phyloP scores from a whole-genome alignment of 2,113 vertebrate genomes.

The Rhea pennata region DNA sequence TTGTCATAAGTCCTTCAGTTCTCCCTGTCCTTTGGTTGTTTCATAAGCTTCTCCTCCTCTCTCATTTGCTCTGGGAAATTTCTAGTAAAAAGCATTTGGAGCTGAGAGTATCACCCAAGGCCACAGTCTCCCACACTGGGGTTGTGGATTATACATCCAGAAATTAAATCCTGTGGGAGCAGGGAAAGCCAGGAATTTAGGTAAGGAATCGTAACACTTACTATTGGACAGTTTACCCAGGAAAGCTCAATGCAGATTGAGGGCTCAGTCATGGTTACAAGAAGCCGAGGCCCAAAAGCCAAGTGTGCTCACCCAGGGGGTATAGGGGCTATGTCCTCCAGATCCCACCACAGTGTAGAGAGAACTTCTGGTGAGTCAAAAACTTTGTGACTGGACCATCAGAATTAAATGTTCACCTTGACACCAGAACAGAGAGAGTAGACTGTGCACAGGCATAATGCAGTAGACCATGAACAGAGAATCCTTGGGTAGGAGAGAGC shows the following conservation, averaged over 20 bases:
- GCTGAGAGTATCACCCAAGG: background rate
- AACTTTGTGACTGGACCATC: background rate
- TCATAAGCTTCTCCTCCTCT: background rate
- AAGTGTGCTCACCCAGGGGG: background rate
- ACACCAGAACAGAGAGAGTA: background rate
- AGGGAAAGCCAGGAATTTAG: background rate
- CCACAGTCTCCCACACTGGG: background rate
- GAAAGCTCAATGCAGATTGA: background rate
- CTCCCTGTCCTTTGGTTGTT: rapidly evolving
- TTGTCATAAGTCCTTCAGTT: background rate
- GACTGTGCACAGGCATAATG: background rate
- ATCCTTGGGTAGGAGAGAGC: background rate
- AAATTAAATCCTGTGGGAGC: background rate
- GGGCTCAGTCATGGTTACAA: background rate
- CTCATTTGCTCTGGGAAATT: background rate
- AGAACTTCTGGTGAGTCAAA: rapidly evolving
- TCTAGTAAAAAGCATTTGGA: background rate
- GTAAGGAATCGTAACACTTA: background rate
- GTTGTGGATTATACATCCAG: background rate
- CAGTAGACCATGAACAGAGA: background rate
- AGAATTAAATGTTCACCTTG: background rate
- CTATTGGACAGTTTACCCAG: background rate
- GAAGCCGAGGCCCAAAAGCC: background rate
- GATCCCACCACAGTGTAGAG: background rate
- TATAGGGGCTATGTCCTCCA: background rate